These are phyloP conservation scores for Champsocephalus gunnari DNA, from an alignment of 2,797 vertebrate species.

Conservation along the genomic window DNA sequence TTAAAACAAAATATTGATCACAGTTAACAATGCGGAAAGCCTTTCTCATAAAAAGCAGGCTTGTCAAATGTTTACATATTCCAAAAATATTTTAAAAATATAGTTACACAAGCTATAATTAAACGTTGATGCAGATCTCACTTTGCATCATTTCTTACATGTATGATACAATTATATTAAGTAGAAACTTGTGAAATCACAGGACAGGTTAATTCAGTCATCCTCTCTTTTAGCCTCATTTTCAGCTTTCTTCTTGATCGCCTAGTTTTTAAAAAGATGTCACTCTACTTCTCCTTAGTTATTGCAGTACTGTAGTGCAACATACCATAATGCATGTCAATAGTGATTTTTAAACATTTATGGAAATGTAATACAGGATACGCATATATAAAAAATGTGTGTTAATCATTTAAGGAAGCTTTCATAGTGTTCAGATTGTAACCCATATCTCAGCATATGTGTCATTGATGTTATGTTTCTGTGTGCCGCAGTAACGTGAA, in stretches of 20 bases:
- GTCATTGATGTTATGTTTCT: conserved; percentile 46
- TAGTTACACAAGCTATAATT: neutral
- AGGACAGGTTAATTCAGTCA: conserved; percentile 71
- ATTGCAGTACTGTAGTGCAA: conserved; percentile 40
- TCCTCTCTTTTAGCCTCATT: conserved; percentile 77
- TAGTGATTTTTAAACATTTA: conserved; percentile 34
- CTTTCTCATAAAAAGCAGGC: neutral
- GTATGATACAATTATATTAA: conserved; percentile 42
- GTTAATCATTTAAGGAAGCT: conserved; percentile 24
- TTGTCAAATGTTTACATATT: neutral
- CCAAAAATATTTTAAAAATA: neutral
- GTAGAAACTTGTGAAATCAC: conserved; percentile 65
- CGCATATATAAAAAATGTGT: conserved; percentile 10
- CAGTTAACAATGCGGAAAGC: neutral
- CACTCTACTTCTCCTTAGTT: conserved; percentile 54
- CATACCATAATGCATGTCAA: conserved; percentile 43
- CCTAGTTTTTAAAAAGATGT: conserved; percentile 74
- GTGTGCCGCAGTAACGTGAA: conserved; percentile 92
- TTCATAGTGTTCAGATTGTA: conserved; percentile 8
- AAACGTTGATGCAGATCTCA: neutral
- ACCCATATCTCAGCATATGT: conserved; percentile 8
- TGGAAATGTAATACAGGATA: conserved; percentile 8
- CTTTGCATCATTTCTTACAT: conserved; percentile 6
- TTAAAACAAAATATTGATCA: conserved; percentile 3
- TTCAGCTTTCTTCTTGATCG: conserved; percentile 63